A percentile compares a stretch with the other conserved stretches of the same genome.
These are phyloP conservation scores for Chroicocephalus ridibundus DNA, from an alignment of 2,113 vertebrate species.

Conservation along the genomic window DNA sequence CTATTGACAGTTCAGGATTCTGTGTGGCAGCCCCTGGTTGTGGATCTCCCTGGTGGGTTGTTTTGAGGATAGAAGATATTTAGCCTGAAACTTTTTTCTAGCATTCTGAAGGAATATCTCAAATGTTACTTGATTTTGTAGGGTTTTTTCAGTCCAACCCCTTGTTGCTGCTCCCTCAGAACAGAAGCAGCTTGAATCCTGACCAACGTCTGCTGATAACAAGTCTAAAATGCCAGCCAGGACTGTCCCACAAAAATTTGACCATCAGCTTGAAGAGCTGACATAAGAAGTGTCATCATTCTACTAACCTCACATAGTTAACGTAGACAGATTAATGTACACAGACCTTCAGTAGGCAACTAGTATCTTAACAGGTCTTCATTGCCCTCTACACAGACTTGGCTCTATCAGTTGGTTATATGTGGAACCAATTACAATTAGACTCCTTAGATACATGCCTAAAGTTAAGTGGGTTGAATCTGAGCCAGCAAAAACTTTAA, in stretches of 20 bases:
- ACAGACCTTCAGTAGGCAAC: background rate
- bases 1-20: background rate
- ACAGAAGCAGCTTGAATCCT: background rate
- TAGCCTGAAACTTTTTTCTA: background rate
- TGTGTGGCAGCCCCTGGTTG: background rate
- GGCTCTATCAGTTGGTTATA: background rate
- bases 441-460: background rate
- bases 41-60: background rate
- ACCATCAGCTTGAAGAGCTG: background rate
- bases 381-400: background rate
- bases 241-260: background rate
- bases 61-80: background rate
- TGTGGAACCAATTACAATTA: background rate
- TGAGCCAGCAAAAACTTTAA: background rate
- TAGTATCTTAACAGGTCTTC: background rate
- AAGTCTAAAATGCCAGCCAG: background rate
- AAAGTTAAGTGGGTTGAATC: background rate
- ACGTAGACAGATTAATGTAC: background rate
- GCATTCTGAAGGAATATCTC: background rate
- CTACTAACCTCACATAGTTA: background rate
- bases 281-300: background rate
- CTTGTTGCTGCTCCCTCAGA: background rate
- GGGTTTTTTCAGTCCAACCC: background rate
- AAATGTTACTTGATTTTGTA: background rate
- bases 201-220: background rate